These are phyloP conservation scores for Zaprionus camerounensis DNA, from an alignment of 1,140 invertebrate genomes.

Conservation along the genomic window DNA sequence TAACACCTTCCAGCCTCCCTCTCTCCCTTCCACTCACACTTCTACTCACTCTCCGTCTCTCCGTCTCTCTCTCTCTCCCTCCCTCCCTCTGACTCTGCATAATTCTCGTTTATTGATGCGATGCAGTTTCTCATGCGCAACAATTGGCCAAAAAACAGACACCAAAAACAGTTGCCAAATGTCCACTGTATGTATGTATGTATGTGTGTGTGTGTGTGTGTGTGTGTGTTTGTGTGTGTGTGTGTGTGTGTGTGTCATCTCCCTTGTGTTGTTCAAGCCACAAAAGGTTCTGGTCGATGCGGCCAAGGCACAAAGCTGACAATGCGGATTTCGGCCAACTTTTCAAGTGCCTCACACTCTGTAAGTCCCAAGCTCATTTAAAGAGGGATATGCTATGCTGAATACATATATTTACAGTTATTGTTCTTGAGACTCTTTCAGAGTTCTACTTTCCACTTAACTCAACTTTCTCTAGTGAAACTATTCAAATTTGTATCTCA, in stretches of 20 bases:
- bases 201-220: neutral
- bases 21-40: too few relatives aligned
- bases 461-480: neutral
- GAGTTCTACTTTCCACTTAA: too few relatives aligned
- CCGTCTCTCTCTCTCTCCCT: neutral
- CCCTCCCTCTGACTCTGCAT: neutral
- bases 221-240: neutral
- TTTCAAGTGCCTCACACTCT: conserved; percentile 20
- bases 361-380: neutral
- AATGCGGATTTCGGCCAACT: conserved; percentile 38
- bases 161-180: conserved; percentile 14
- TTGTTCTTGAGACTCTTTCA: too few relatives aligned
- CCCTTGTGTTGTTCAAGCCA: conserved; percentile 34
- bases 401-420: too few relatives aligned
- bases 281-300: conserved; percentile 28
- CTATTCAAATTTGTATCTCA: neutral
- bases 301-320: conserved; percentile 39
- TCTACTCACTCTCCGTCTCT: too few relatives aligned
- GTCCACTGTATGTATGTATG: neutral
- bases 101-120: conserved; percentile 41
- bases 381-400: neutral
- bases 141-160: conserved; percentile 40
- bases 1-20: neutral
- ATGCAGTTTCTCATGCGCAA: conserved; percentile 45
- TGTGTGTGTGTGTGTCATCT: conserved; percentile 2